Evolutionary conservation across 2,113 vertebrate species (phyloP), one percentile per base, ranked within the genome.

Genomic region (Amblyopsis rosae): DNA sequence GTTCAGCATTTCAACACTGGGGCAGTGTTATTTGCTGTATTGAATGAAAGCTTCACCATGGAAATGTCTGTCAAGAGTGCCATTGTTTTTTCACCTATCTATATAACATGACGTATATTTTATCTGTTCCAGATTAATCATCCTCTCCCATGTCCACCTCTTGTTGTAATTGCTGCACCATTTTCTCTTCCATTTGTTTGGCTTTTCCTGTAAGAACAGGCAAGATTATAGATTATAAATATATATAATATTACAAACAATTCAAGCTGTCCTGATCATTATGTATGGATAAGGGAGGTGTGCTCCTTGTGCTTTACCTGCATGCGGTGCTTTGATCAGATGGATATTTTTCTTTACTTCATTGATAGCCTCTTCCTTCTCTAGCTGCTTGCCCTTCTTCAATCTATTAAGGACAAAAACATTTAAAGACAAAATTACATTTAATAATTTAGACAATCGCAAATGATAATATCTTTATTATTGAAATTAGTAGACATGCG

Each of bases 301-400:
- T 12, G 16, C 8, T 8, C 2, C 5, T 17, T 56, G n/a, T 15
- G 19, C 6, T 86, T 90, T 84, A 98, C 98, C 93, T 79, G 96
- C 96, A 80, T 96, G 93, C 5, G 96, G 95, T 35, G 97, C 96
- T 85, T 92, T 95, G 88, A 99, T 94, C 53, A 99, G 96, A 76
- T 99, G 97, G 68, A 99, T 97, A 63, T 95, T 98, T 79, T 97
- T 96, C 86, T 98, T 98, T 79, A 99, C 96, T 91, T 98, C 96
- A 78, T 61, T 94, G 90, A 98, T 95, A 68, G 91, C 96, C 80
- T 96, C 94, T 62, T 91, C 95, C 70, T 96, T 97, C 87, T 98
- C 94, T 70, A 99, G 80, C 75, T 96, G 92, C 89, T 98, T 98
- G 82, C 93, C 93, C 86, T 97, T 99, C 90, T 96, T 98, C 77